Evolutionary conservation across 2,113 vertebrate species (phyloP).

Genomic region (Pipa parva): DNA sequence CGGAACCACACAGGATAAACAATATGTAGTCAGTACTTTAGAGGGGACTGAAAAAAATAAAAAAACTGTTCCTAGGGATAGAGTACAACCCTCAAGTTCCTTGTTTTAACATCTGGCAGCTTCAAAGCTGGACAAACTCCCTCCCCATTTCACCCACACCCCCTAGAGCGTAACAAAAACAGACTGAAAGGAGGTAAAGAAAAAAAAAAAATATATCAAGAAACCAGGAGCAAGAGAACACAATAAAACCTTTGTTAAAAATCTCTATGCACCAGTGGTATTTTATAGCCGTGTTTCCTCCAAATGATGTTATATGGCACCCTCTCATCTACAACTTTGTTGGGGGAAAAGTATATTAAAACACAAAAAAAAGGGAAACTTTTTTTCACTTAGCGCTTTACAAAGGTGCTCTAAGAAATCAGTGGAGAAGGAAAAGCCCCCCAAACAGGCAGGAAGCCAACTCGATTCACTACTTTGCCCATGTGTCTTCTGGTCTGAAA

Average conservation of each 20-base stretch:
- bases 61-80: neutral
- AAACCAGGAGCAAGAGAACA: neutral
- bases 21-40: constrained; percentile 19
- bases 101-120: constrained; percentile 32
- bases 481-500: too few species aligned
- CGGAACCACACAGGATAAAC: constrained; percentile 19
- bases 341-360: neutral
- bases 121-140: constrained; percentile 16
- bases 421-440: neutral
- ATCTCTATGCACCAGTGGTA: neutral
- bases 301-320: neutral
- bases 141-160: constrained; percentile 2
- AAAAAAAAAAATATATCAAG: constrained; percentile 17
- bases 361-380: too few species aligned
- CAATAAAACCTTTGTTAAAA: constrained; percentile 25
- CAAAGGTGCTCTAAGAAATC: neutral
- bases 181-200: constrained; percentile 5
- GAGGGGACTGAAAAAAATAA: constrained; percentile 17
- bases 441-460: neutral
- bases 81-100: neutral
- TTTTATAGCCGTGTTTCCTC: neutral
- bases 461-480: neutral
- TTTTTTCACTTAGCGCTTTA: neutral
- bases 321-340: neutral
- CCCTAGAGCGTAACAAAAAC: constrained; percentile 17